Evolutionary conservation across 1,140 invertebrate genomes (phyloP), one percentile per base, ranked within the genome.

Genomic region (Drosophila mayri): DNA sequence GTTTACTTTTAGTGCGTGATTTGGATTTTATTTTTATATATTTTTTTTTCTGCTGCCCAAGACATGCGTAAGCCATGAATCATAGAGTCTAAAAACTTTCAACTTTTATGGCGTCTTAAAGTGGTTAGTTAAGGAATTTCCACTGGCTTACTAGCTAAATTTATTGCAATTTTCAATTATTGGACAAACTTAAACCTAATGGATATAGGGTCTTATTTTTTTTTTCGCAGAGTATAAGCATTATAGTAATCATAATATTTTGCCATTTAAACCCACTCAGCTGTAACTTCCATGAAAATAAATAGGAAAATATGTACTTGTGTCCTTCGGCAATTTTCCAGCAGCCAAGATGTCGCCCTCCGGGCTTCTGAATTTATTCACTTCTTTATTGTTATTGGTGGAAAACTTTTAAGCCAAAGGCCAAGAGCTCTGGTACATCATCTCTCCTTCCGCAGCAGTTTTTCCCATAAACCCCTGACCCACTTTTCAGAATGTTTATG

Each of bases 1-100:
- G 64, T 57, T 62, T 58, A 61, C 62, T 63, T 79, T 80, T 46
- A 67, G 76, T 73, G 79, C 71, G 84, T 88, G 79, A 83, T 78
- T 86, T 86, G 66, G n/a, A 44, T 63, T 72, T 76, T 81, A 50
- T 68, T 43, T 25, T 12, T 9, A 35, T 37, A 5, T 40, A 40
- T 61, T 60, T 41, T 46, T 5, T 12, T 22, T 11, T 4, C 30
- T 47, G 18, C 20, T 44, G 3, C 7, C 22, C 14, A 37, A n/a
- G 38, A 20, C 28, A 37, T 63, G 66, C 38, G 1, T 60, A 49
- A 41, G 66, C 44, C 70, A 60, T 73, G 70, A 73, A 38, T 73
- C 67, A 73, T 58, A 10, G 22, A 18, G 7, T 16, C 16, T 12
- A 25, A 20, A 25, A 38, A 25, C 12, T 25, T 40, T 38, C 9